phyloP scores from a whole-genome alignment of 23 tunicate genomes.

The Trididemnum clinides region DNA sequence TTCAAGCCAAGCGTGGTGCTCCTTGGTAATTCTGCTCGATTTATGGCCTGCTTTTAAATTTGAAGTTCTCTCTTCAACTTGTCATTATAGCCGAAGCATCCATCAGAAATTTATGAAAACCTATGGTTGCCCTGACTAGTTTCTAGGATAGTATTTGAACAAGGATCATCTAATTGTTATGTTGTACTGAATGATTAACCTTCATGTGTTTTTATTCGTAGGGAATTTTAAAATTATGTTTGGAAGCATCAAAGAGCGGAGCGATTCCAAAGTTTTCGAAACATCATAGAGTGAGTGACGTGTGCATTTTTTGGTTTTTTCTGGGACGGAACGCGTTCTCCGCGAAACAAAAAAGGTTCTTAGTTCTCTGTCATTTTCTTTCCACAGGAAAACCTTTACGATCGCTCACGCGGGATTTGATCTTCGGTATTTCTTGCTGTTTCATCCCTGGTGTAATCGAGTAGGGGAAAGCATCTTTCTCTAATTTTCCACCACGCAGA shows the following conservation, averaged over 20 bases:
- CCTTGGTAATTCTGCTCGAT: too few relatives aligned
- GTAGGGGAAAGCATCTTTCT: not conserved
- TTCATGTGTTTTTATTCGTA: conserved; percentile 31
- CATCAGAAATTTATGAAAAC: too few relatives aligned
- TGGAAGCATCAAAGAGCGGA: conserved; percentile 72
- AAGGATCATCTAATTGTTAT: too few relatives aligned
- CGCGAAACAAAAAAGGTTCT: not conserved
- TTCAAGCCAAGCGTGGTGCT: too few relatives aligned
- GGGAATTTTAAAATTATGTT: conserved; percentile 93
- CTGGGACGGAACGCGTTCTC: not conserved
- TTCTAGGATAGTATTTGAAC: too few relatives aligned
- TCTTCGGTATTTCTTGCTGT: not conserved
- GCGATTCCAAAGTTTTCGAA: conserved; percentile 69
- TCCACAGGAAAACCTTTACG: not conserved
- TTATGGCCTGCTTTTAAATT: too few relatives aligned
- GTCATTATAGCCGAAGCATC: too few relatives aligned
- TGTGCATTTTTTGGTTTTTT: not conserved
- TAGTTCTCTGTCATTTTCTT: not conserved
- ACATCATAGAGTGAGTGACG: conserved; percentile 45
- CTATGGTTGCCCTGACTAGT: too few relatives aligned
- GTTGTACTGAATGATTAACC: too few relatives aligned
- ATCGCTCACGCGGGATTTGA: not conserved
- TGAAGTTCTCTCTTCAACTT: too few relatives aligned
- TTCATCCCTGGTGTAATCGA: not conserved
- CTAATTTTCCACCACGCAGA: too few relatives aligned